Conservation (phyloP, 2,888 invertebrate genomes). For the Gnatocerus cornutus region DNA sequence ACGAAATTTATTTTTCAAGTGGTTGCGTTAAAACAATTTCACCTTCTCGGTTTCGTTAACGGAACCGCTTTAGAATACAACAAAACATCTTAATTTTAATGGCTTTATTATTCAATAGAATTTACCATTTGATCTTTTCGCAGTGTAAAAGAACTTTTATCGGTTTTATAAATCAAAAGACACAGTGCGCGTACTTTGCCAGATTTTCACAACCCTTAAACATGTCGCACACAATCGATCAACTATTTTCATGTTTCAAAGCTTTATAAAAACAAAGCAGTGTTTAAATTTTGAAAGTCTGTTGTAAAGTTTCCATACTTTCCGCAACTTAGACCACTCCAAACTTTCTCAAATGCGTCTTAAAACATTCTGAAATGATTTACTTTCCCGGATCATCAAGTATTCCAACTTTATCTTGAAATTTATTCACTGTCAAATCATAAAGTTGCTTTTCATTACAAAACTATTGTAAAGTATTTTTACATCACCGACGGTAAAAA, state of each 20-base stretch:
- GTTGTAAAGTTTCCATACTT: constrained; percentile 33
- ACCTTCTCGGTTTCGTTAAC: background rate
- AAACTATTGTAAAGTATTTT: constrained; percentile 28
- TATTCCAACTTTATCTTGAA: constrained; percentile 25
- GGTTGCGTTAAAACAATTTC: constrained; percentile 29
- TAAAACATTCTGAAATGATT: constrained; percentile 40
- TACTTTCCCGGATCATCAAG: constrained; percentile 39
- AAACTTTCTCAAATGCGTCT: constrained; percentile 43
- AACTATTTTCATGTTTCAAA: constrained; percentile 19
- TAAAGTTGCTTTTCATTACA: constrained; percentile 32
- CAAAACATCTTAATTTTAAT: constrained; percentile 37
- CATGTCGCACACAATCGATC: constrained; percentile 5
- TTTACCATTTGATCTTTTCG: constrained; percentile 42
- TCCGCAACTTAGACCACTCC: constrained; percentile 31
- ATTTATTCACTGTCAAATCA: constrained; percentile 40
- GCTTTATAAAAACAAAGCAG: constrained; percentile 28
- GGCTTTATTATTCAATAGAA: constrained; percentile 40
- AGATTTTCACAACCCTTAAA: background rate
- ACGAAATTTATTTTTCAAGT: constrained; percentile 34
- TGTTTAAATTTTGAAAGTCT: constrained; percentile 28
- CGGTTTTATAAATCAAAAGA: constrained; percentile 37
- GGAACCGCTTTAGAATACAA: constrained; percentile 10
- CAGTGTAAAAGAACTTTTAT: constrained; percentile 43
- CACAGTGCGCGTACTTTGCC: constrained; percentile 7
- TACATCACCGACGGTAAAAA: background rate